Evolutionary conservation across 2,888 invertebrate genomes (phyloP).

Genomic region (Euproctis similis): DNA sequence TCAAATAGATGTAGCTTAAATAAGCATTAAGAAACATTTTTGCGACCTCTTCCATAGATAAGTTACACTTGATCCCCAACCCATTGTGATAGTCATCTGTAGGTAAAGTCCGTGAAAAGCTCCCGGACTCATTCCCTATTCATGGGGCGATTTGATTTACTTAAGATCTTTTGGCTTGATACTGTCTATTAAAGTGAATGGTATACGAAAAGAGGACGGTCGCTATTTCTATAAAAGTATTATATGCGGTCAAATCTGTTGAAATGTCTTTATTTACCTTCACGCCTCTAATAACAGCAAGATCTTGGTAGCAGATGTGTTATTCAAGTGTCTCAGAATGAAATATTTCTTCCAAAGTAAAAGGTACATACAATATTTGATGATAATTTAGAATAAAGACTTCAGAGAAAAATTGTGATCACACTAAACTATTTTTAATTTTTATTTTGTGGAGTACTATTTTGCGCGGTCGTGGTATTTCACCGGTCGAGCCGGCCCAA

Average conservation of each 20-base stretch:
- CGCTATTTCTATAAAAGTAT: slow-evolving; percentile 48
- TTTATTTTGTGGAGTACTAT: too few species aligned
- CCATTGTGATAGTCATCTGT: slow-evolving; percentile 72
- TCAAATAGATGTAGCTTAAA: slow-evolving; percentile 66
- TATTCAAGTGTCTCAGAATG: too few species aligned
- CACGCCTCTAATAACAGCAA: too few species aligned
- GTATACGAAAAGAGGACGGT: slow-evolving; percentile 32
- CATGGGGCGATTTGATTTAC: slow-evolving; percentile 75
- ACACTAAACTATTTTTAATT: too few species aligned
- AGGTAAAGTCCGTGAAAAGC: slow-evolving; percentile 66
- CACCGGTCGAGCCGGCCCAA: too few species aligned
- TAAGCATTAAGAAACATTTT: slow-evolving; percentile 71
- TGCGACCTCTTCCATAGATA: slow-evolving; percentile 59
- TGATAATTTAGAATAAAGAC: too few species aligned
- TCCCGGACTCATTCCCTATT: slow-evolving; percentile 67
- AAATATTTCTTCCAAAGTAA: too few species aligned
- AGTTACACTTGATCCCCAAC: slow-evolving; percentile 64
- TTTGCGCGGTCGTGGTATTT: too few species aligned
- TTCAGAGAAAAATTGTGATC: too few species aligned
- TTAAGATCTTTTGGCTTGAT: slow-evolving; percentile 69
- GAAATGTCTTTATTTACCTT: too few species aligned
- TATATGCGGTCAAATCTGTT: slow-evolving; percentile 17
- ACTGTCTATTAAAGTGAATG: slow-evolving; percentile 70
- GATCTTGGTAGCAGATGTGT: too few species aligned
- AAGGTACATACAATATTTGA: too few species aligned